A percentile compares a stretch with the other conserved stretches of the same genome.
Conservation (phyloP, 1,140 invertebrate genomes). For the Musca vetustissima region DNA sequence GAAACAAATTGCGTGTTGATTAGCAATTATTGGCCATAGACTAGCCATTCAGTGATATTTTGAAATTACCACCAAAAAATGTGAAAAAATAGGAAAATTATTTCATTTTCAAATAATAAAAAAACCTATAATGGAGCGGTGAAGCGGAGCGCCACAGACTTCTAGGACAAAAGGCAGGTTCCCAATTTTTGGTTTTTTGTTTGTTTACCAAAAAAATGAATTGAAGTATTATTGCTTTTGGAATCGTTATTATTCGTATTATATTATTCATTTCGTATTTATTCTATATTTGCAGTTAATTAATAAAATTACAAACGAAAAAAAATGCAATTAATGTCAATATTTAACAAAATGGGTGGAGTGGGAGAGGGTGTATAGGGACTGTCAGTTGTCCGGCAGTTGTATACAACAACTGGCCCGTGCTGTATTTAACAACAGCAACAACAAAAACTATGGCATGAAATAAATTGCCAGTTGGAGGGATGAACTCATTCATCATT, state of each 20-base stretch:
- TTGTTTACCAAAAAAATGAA: too few relatives aligned
- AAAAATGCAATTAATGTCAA: slow-evolving; percentile 2
- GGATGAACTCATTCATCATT: slow-evolving; percentile 11
- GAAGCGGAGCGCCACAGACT: too few relatives aligned
- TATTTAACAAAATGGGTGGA: not conserved
- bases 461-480: not conserved
- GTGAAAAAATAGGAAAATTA: not conserved
- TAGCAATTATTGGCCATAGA: not conserved
- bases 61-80: too few relatives aligned
- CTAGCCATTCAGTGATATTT: too few relatives aligned
- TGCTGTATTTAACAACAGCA: too few relatives aligned
- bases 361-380: not conserved
- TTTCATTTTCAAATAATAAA: not conserved
- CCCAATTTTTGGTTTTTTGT: too few relatives aligned
- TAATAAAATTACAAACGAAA: slow-evolving; percentile 5
- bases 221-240: too few relatives aligned
- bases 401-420: not conserved
- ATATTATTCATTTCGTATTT: slow-evolving; percentile 5
- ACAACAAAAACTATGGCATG: too few relatives aligned
- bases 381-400: not conserved
- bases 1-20: slow-evolving; percentile 6
- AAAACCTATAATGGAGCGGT: not conserved
- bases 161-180: too few relatives aligned
- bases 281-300: slow-evolving; percentile 14
- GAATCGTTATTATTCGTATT: too few relatives aligned